A percentile compares a stretch with the other conserved stretches of the same genome.
These are phyloP conservation scores for Gouania willdenowi DNA, from an alignment of 2,797 vertebrate genomes.

Conservation along the genomic window DNA sequence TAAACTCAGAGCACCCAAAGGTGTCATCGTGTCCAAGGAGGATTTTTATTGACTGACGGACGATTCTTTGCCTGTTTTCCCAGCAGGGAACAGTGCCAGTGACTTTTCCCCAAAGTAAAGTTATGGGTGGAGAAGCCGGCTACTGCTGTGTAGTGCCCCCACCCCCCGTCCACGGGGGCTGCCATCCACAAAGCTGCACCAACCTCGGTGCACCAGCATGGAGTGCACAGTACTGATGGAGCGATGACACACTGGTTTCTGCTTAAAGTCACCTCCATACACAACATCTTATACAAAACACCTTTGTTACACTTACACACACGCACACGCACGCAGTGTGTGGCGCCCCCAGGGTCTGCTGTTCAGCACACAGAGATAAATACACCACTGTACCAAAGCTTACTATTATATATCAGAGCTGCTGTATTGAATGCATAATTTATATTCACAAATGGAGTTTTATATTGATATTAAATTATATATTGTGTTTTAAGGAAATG, in stretches of 20 bases:
- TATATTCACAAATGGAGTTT: constrained; percentile 89
- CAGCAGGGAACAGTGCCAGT: constrained; percentile 48
- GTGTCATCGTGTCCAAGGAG: constrained; percentile 6
- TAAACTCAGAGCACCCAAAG: constrained; percentile 46
- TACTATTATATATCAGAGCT: constrained; percentile 74
- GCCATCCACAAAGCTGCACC: constrained; percentile 82
- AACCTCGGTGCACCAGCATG: constrained; percentile 77
- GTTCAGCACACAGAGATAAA: constrained; percentile 29
- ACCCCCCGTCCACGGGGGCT: constrained; percentile 80
- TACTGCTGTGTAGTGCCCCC: constrained; percentile 89
- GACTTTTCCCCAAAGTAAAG: constrained; percentile 59
- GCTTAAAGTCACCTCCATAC: constrained; percentile 14
- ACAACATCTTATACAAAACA: constrained; percentile 17
- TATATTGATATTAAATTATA: constrained; percentile 85
- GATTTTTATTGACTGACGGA: too few species aligned
- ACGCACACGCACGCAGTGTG: constrained; percentile 15
- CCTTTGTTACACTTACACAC: not conserved
- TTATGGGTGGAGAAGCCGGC: constrained; percentile 79
- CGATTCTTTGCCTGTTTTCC: not conserved
- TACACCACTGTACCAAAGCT: constrained; percentile 90
- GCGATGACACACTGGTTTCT: constrained; percentile 24
- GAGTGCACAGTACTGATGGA: constrained; percentile 83
- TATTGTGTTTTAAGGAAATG: constrained; percentile 87
- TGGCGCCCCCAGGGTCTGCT: constrained; percentile 19
- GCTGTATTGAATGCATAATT: constrained; percentile 92